Evolutionary conservation across 1,140 invertebrate genomes (phyloP).

Genomic region (Megalopta genalis): DNA sequence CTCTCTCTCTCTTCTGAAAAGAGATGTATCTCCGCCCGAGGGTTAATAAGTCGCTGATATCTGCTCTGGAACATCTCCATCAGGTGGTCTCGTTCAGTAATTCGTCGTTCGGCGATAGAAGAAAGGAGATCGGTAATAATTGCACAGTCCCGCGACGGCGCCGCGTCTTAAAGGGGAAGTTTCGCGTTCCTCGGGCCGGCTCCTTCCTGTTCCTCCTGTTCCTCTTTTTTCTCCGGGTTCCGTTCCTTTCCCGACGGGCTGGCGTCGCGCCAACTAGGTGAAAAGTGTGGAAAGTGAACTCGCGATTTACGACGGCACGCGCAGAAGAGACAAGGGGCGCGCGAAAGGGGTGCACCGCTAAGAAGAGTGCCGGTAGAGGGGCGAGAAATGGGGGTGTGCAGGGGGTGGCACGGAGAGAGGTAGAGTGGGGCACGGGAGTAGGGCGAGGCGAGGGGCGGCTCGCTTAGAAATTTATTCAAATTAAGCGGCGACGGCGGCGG

Average conservation of each 20-base stretch:
- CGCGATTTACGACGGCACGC: slow-evolving; percentile 71
- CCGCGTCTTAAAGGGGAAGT: slow-evolving; percentile 78
- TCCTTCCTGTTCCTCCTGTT: slow-evolving; percentile 43
- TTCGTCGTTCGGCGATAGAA: neutral
- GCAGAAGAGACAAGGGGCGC: slow-evolving; percentile 40
- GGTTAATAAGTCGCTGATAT: too few species aligned
- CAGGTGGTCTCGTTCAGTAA: too few species aligned
- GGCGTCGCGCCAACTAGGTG: slow-evolving; percentile 79
- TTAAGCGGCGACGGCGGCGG: slow-evolving; percentile 54
- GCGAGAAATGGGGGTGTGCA: neutral
- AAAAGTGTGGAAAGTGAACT: slow-evolving; percentile 79
- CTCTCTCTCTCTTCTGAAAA: too few species aligned
- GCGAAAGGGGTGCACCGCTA: slow-evolving; percentile 17
- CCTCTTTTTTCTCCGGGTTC: slow-evolving; percentile 45
- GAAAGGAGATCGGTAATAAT: slow-evolving; percentile 34
- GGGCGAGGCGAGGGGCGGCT: slow-evolving; percentile 40
- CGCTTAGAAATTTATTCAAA: slow-evolving; percentile 76
- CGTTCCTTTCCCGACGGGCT: slow-evolving; percentile 58
- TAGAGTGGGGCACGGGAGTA: slow-evolving; percentile 33
- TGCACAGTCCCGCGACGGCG: slow-evolving; percentile 16
- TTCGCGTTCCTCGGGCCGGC: slow-evolving; percentile 64
- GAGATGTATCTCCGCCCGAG: too few species aligned
- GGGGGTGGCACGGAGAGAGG: neutral
- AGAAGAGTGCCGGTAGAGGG: neutral
- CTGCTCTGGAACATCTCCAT: too few species aligned